phyloP scores from a whole-genome alignment of 2,113 vertebrate species.

The Elaphurus davidianus region DNA sequence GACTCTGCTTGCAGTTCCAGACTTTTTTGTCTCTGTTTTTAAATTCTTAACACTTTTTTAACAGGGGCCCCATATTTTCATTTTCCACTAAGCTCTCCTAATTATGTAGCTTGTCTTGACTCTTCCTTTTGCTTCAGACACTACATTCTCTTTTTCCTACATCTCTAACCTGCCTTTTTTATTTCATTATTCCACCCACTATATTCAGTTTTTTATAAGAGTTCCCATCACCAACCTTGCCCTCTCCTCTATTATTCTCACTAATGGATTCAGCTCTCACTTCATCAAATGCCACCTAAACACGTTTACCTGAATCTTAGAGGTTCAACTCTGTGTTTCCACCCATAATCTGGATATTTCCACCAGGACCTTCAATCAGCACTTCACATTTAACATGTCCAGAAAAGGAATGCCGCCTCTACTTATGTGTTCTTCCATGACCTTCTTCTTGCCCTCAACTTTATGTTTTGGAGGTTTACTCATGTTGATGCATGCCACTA shows the following conservation, averaged over 20 bases:
- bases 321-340: not conserved
- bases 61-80: not conserved
- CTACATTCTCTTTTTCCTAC: not conserved
- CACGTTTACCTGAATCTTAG: not conserved
- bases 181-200: not conserved
- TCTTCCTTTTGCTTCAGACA: not conserved
- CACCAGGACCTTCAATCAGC: not conserved
- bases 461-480: not conserved
- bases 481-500: not conserved
- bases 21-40: not conserved
- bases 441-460: not conserved
- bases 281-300: not conserved
- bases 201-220: not conserved
- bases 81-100: not conserved
- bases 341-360: not conserved
- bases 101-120: not conserved
- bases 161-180: not conserved
- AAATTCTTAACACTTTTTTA: not conserved
- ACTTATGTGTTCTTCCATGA: not conserved
- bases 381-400: not conserved
- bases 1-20: not conserved
- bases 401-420: not conserved
- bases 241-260: not conserved
- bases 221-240: not conserved
- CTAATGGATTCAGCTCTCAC: not conserved